Conservation (phyloP, 2,797 vertebrate species). For the Halcyon smyrnensis region DNA sequence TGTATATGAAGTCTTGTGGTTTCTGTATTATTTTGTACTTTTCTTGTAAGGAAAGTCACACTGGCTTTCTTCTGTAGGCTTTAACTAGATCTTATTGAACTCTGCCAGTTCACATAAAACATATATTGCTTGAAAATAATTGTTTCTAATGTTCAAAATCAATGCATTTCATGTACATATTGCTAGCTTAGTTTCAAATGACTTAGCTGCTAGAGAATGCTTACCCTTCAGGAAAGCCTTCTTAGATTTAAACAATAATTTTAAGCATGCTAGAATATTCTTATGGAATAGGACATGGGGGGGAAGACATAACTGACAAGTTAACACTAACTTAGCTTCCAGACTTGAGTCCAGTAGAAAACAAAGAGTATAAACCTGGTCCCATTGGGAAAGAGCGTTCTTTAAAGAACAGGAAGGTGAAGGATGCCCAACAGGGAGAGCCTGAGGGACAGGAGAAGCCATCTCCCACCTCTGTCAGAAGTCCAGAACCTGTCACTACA, state of each 20-base stretch:
- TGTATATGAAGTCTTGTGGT: background rate
- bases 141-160: background rate
- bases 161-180: background rate
- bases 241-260: background rate
- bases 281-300: background rate
- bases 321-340: conserved; percentile 85
- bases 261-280: background rate
- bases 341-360: conserved; percentile 92
- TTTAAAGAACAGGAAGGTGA: conserved; percentile 96
- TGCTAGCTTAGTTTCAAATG: background rate
- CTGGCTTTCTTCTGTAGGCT: background rate
- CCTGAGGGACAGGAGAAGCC: conserved; percentile 89
- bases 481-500: conserved; percentile 85
- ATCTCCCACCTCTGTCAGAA: conserved; percentile 82
- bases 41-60: background rate
- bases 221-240: background rate
- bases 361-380: conserved; percentile 97
- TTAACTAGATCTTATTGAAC: background rate
- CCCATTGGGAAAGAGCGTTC: conserved; percentile 98
- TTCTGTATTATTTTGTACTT: background rate
- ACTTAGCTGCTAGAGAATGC: background rate
- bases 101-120: background rate
- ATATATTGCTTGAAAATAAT: background rate
- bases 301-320: conserved; percentile 40
- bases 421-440: conserved; percentile 91